A percentile compares a stretch with the other conserved stretches of the same genome.
phyloP scores from a whole-genome alignment of 2,888 invertebrate genomes.

The Cataglyphis rosenhaueri region DNA sequence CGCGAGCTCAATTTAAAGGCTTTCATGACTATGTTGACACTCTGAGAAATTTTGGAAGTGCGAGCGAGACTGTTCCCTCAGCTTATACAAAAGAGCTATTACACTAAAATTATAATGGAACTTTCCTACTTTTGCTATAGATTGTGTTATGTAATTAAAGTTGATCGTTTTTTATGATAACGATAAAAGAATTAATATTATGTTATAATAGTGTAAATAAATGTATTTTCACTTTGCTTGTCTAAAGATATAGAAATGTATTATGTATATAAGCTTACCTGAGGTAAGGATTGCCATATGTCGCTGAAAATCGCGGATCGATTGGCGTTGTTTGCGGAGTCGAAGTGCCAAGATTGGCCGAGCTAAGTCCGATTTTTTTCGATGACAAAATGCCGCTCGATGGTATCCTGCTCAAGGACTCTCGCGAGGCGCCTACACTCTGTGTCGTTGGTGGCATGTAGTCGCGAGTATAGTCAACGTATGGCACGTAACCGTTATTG shows the following conservation, averaged over 20 bases:
- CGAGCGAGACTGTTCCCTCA: not conserved
- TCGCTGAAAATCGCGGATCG: conserved; percentile 95
- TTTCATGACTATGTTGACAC: conserved; percentile 36
- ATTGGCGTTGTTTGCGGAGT: conserved; percentile 86
- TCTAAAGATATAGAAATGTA: not conserved
- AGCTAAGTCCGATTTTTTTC: conserved; percentile 84
- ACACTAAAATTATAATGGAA: not conserved
- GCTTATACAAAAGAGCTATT: not conserved
- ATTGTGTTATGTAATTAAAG: not conserved
- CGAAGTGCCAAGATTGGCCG: conserved; percentile 81
- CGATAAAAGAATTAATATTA: not conserved
- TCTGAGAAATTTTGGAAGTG: conserved; percentile 45
- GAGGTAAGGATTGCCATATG: conserved; percentile 95
- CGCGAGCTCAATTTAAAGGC: conserved; percentile 10
- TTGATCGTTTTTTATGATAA: not conserved
- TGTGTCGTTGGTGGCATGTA: conserved; percentile 93
- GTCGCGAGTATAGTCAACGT: conserved; percentile 95
- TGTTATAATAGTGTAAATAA: not conserved
- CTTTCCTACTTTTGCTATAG: not conserved
- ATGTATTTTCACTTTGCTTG: not conserved
- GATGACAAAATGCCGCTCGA: conserved; percentile 82
- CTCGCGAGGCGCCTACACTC: conserved; percentile 83
- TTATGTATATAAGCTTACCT: conserved; percentile 86
- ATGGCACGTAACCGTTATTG: conserved; percentile 94
- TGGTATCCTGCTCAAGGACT: conserved; percentile 84